phyloP scores from a whole-genome alignment of 1,140 invertebrate genomes.

The Paraescarpia echinospica region DNA sequence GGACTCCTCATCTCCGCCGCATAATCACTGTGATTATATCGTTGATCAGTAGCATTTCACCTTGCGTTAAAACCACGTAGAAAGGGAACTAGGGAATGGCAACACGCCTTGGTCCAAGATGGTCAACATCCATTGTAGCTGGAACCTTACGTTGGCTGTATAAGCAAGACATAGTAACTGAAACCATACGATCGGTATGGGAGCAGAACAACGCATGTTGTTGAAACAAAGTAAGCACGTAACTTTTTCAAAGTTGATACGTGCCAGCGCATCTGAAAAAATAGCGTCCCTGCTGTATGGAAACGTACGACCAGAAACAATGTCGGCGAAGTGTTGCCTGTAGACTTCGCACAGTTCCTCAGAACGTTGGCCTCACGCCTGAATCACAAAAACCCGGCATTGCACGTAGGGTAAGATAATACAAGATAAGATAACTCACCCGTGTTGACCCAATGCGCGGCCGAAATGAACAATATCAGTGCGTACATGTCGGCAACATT shows the following conservation, averaged over 20 bases:
- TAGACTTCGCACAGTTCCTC: neutral
- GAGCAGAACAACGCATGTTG: too few species aligned
- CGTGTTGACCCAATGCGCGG: neutral
- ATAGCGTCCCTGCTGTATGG: neutral
- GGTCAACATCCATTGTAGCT: neutral
- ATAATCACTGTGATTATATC: too few species aligned
- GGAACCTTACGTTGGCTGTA: neutral
- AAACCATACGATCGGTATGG: too few species aligned
- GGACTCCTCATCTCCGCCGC: too few species aligned
- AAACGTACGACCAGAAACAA: neutral
- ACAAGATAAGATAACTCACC: neutral
- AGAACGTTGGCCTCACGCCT: neutral
- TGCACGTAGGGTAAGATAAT: neutral
- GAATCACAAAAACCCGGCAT: neutral
- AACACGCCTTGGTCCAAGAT: neutral
- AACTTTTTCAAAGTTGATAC: neutral
- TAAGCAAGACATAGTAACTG: too few species aligned
- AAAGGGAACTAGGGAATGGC: too few species aligned
- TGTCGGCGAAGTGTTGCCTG: neutral
- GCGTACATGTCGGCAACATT: neutral
- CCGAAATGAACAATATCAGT: neutral
- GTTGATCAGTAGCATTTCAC: too few species aligned
- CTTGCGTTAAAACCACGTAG: too few species aligned
- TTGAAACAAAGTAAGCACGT: neutral
- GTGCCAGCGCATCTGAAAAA: neutral